Percentiles rank a stretch among this genome's conserved stretches.
phyloP scores from a whole-genome alignment of 2,888 invertebrate species.

The Dynastes grantii region DNA sequence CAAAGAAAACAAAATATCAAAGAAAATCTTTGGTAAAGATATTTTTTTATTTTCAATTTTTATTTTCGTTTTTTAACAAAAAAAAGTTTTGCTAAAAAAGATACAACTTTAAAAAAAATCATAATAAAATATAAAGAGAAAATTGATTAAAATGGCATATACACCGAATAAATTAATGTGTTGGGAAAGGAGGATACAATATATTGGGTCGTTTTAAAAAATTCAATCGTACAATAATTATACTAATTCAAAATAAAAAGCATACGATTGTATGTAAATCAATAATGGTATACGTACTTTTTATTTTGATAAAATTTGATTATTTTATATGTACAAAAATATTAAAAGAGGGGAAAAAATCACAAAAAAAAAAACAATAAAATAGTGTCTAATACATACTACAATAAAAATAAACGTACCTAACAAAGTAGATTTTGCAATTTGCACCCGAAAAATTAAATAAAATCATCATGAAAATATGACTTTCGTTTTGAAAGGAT shows the following conservation, averaged over 20 bases:
- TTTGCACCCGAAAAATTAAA: no score
- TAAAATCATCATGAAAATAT: no score
- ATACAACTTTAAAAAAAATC: no score
- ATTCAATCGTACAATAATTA: constrained; percentile 7
- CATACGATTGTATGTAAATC: not conserved
- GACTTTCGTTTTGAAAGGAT: no score
- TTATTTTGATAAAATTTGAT: not conserved
- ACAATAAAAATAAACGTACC: no score
- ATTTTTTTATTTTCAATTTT: constrained; percentile 40
- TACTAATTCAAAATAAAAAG: constrained; percentile 3
- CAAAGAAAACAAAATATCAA: constrained; percentile 37
- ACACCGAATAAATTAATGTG: constrained; percentile 2
- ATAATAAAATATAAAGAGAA: not conserved
- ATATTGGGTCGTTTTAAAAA: not conserved
- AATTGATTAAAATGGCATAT: constrained; percentile 2
- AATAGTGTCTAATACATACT: not conserved
- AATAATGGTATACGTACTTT: not conserved
- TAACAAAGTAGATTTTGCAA: no score
- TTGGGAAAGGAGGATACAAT: not conserved
- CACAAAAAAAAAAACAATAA: constrained; percentile 31
- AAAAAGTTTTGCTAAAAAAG: not conserved
- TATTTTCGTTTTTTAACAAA: constrained; percentile 30
- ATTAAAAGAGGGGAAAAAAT: constrained; percentile 21
- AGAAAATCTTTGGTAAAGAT: constrained; percentile 52
- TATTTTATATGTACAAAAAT: not conserved